Evolutionary conservation across 1,140 invertebrate species (phyloP).

Genomic region (Hycleus cichorii): DNA sequence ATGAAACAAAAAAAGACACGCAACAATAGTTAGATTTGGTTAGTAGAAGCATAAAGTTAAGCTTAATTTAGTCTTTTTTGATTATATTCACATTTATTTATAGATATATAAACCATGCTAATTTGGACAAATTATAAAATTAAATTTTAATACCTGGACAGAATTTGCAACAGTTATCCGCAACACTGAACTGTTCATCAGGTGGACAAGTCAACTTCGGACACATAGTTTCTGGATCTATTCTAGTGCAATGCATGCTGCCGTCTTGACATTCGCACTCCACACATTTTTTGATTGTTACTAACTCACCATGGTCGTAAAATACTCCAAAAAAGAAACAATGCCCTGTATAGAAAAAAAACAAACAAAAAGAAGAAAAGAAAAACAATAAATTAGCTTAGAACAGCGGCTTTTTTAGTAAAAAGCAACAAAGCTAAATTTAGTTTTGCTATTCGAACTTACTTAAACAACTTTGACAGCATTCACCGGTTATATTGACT

Average conservation of each 20-base stretch:
- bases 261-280: constrained; percentile 74
- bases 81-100: too few relatives aligned
- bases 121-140: neutral
- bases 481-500: constrained; percentile 65
- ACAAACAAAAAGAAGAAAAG: constrained; percentile 24
- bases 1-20: constrained; percentile 14
- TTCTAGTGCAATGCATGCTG: constrained; percentile 66
- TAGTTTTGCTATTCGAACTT: constrained; percentile 42
- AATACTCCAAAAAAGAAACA: constrained; percentile 68
- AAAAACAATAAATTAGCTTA: neutral
- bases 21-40: constrained; percentile 18
- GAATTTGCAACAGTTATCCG: constrained; percentile 83
- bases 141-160: constrained; percentile 62
- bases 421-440: too few relatives aligned
- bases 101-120: constrained; percentile 16
- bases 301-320: constrained; percentile 76
- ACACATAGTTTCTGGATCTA: constrained; percentile 67
- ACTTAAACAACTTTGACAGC: constrained; percentile 81
- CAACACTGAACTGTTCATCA: constrained; percentile 68
- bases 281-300: constrained; percentile 63
- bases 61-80: constrained; percentile 13
- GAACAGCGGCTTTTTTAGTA: too few relatives aligned
- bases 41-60: constrained; percentile 13
- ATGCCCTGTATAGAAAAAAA: constrained; percentile 52
- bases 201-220: constrained; percentile 72